Evolutionary conservation across 92 coral and sea anemone genomes (phyloP).

Genomic region (Umimayanthus chanpuru): DNA sequence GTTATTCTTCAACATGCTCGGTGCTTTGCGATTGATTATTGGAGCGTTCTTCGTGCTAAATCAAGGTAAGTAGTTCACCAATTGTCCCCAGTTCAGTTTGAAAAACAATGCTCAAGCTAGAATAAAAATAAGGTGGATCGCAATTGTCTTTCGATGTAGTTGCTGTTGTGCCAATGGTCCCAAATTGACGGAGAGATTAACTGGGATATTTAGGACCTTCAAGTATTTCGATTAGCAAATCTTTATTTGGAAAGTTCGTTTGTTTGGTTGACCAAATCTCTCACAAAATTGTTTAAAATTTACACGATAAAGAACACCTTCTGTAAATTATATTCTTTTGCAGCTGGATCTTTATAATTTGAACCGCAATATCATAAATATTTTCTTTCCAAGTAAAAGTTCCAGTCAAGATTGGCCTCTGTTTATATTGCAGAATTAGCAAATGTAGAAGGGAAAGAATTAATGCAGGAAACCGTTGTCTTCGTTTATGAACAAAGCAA

Average conservation of each 20-base stretch:
- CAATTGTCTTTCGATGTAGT: background rate
- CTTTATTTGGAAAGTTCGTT: background rate
- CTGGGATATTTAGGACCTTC: background rate
- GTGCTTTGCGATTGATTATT: background rate
- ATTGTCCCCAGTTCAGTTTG: background rate
- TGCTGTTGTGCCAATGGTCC: background rate
- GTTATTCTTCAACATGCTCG: background rate
- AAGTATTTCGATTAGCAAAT: background rate
- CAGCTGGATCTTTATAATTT: background rate
- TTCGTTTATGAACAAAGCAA: slow-evolving; percentile 27
- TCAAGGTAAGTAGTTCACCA: background rate
- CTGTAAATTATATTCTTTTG: too few species aligned
- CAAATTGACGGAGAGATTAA: background rate
- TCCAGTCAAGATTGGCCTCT: background rate
- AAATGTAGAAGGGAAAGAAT: slow-evolving; percentile 1
- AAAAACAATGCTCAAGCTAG: background rate
- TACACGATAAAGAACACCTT: too few species aligned
- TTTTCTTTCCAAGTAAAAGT: background rate
- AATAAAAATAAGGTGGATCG: background rate
- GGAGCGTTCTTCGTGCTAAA: background rate
- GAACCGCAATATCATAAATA: background rate
- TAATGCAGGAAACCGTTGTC: slow-evolving; percentile 15
- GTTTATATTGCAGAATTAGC: slow-evolving; percentile 36
- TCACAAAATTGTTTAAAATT: background rate
- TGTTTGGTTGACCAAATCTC: slow-evolving; percentile 2